phyloP scores from a whole-genome alignment of 2,888 invertebrate species.

The Heliconius sara region DNA sequence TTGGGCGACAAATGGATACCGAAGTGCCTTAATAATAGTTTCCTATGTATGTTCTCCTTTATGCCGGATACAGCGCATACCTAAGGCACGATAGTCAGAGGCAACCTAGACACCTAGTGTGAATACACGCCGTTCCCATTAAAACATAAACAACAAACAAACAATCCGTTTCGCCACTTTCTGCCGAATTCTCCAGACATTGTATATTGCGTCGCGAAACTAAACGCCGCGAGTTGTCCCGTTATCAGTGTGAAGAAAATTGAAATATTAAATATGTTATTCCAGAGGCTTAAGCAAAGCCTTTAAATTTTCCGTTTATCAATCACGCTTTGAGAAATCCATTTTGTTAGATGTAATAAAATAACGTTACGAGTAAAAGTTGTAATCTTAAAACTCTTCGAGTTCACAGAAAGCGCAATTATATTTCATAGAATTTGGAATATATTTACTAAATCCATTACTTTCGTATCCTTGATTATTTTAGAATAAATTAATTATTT shows the following conservation, averaged over 20 bases:
- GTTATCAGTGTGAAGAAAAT: not conserved
- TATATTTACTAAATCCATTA: not conserved
- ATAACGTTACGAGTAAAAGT: not conserved
- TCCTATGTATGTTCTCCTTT: too few species aligned
- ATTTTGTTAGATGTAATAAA: not conserved
- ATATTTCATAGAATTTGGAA: too few species aligned
- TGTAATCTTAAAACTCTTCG: not conserved
- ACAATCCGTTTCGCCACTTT: too few species aligned
- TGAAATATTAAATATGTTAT: not conserved
- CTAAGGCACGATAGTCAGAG: too few species aligned
- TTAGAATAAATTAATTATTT: not conserved
- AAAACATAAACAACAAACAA: too few species aligned
- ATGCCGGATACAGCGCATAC: too few species aligned
- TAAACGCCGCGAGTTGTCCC: not conserved
- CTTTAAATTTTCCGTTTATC: not conserved
- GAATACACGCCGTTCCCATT: too few species aligned
- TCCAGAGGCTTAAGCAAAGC: not conserved
- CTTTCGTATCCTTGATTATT: not conserved
- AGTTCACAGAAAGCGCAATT: not conserved
- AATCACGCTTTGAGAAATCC: not conserved
- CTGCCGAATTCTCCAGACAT: too few species aligned
- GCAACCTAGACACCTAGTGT: too few species aligned
- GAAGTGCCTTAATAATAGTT: too few species aligned
- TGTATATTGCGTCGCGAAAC: too few species aligned
- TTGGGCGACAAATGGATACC: too few species aligned